Base-by-base conservation (phyloP, 1,140 invertebrate species). In the Liolophura sinensis region DNA sequence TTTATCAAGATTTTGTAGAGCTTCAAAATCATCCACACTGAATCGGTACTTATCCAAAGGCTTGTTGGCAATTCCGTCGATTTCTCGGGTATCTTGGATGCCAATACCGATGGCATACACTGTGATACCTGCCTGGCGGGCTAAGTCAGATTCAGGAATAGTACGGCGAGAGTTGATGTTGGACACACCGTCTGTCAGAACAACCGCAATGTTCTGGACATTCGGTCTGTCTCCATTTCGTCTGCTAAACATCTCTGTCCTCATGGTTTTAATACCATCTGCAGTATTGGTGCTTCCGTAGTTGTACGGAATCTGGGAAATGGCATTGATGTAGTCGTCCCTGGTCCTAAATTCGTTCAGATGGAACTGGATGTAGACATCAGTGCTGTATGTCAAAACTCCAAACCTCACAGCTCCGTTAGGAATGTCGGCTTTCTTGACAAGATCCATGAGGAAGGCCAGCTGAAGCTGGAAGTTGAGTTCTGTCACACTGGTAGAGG, bases 21-120 rank as follows among this genome's bases (percentile, higher is more conserved):
- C 73, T 63, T 67, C 66, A 60, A 75, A 75, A 1, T 65, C 60
- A 11, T 62, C 25, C 3, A 75, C 69, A 57, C 56, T 64, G 55
- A 71, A 75, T 27, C 56, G 65, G 60, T 75, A 73, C 15, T 67
- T 65, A 51, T 50, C 56, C 22, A 64, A 14, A 16, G 73, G 73
- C 52, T 59, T 40, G 9, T 60, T 64, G 16, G 74, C 74, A 15
- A 76, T 76, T 25, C 63, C 67, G 27, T 70, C 63, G 15, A 76
- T 50, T 64, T 76, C 74, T 9, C 56, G 65, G 7, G 68, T 67
- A 50, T 72, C 74, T 14, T 27, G 56, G 9, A 76, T 59, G 46
- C 70, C 72, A 57, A 76, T 72, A 65, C 74, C 74, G 59, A 76
- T 72, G 16, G 68, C 74, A 65, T 73, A 77, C 1, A 78, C 69